phyloP scores from a whole-genome alignment of 2,888 invertebrate species.

The Siphonodentalium dalli region DNA sequence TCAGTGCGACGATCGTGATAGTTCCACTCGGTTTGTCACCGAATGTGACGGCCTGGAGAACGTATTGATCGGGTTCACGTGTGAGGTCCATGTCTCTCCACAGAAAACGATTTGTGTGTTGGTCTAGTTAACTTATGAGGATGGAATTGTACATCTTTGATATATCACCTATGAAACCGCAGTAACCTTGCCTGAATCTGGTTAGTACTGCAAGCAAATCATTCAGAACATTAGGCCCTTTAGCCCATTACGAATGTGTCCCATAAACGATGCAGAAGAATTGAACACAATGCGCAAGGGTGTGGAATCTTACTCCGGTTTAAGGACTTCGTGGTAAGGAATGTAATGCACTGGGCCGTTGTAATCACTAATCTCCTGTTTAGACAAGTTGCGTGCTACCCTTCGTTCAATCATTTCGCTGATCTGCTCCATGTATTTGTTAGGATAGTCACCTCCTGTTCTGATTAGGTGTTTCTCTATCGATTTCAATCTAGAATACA shows the following conservation, averaged over 20 bases:
- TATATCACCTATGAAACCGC: too few species aligned
- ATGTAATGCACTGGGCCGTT: too few species aligned
- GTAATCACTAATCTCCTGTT: too few species aligned
- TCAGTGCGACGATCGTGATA: constrained; percentile 7
- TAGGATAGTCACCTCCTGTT: too few species aligned
- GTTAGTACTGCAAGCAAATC: too few species aligned
- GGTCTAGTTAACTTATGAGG: neutral
- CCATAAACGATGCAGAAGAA: constrained; percentile 11
- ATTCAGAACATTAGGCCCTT: constrained; percentile 7
- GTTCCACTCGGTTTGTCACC: constrained; percentile 13
- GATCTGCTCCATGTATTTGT: too few species aligned
- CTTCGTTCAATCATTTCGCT: too few species aligned
- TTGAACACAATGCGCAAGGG: constrained; percentile 9
- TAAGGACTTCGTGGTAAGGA: constrained; percentile 11
- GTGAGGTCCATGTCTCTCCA: constrained; percentile 8
- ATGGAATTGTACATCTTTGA: constrained; percentile 16
- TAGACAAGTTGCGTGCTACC: too few species aligned
- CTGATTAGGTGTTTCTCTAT: too few species aligned
- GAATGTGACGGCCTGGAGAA: constrained; percentile 1
- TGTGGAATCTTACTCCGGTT: constrained; percentile 1
- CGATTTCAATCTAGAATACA: too few species aligned
- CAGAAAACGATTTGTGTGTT: constrained; percentile 10
- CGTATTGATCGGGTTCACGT: constrained; percentile 9
- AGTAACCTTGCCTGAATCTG: too few species aligned
- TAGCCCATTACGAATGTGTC: constrained; percentile 6